A percentile compares a stretch with the other conserved stretches of the same genome.
These are phyloP conservation scores for Odocoileus virginianus DNA, from an alignment of 2,113 vertebrate genomes.

Conservation along the genomic window DNA sequence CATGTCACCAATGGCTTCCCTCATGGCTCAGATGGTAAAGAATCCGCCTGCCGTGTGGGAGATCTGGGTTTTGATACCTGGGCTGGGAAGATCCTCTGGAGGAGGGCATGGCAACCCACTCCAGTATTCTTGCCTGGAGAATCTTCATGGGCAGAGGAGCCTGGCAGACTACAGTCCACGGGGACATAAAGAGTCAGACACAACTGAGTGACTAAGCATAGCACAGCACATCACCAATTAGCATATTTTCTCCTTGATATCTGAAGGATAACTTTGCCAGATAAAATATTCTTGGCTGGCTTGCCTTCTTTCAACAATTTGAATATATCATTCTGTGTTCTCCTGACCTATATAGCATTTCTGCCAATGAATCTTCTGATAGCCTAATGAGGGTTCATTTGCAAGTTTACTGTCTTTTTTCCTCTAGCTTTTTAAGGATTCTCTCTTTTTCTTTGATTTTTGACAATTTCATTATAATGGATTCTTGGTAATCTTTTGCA, in stretches of 20 bases:
- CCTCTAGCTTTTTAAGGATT: background rate
- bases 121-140: background rate
- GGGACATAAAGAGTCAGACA: background rate
- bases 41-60: fast-evolving
- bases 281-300: background rate
- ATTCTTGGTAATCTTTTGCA: background rate
- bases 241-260: background rate
- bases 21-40: background rate
- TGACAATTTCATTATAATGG: background rate
- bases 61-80: background rate
- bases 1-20: background rate
- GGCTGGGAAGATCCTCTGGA: background rate
- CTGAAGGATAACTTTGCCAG: background rate
- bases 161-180: background rate
- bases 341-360: background rate
- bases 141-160: background rate
- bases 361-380: background rate
- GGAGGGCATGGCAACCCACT: background rate
- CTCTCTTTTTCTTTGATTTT: background rate
- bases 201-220: background rate
- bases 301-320: background rate
- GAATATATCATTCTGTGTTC: background rate
- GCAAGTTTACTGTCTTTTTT: background rate
- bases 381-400: background rate
- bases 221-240: background rate